Evolutionary conservation across 2,113 vertebrate genomes (phyloP), one percentile per base, ranked within the genome.

Genomic region (Daubentonia madagascariensis): DNA sequence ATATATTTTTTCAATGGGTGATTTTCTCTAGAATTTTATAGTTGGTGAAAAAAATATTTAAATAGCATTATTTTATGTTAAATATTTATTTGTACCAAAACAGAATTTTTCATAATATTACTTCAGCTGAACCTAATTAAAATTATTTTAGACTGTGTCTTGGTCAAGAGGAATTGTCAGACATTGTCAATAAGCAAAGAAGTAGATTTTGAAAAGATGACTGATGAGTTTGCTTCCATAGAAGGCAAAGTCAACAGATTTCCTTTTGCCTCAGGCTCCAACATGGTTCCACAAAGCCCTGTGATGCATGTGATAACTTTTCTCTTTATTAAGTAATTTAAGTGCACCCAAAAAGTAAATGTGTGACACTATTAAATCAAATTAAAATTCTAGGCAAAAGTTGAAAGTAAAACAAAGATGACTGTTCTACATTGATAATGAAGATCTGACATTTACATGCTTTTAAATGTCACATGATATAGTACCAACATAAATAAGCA

Each of bases 51-150:
- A 78, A 48, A 67, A 92, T 20, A 9, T 45, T 84, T 78, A 79
- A 85, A n/a, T 57, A 5, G 5, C 50, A 45, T 61, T 79, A n/a
- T 85, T 54, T 73, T 83, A 76, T 81, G 7, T n/a, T 78, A 83
- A 91, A 65, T 52, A 18, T 95, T 83, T 90, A 68, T 63, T 89
- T 92, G 35, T 18, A 54, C 57, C 2, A 73, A 68, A 89, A n/a
- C 6, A 40, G 37, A 48, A 75, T 87, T 88, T 87, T 32, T 87
- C 75, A 45, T 91, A 89, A 70, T 96, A 92, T 95, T 85, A 72
- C 4, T 78, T 80, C 22, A 67, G 23, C 2, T 94, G 22, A 94
- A 76, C 57, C 4, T 78, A 76, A 90, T 48, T 85, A 78, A 86
- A 84, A 81, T 84, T 72, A 75, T 95, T 94, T 92, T 91, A 76